phyloP scores from a whole-genome alignment of 2,797 vertebrate genomes.

The Cossypha heuglini region DNA sequence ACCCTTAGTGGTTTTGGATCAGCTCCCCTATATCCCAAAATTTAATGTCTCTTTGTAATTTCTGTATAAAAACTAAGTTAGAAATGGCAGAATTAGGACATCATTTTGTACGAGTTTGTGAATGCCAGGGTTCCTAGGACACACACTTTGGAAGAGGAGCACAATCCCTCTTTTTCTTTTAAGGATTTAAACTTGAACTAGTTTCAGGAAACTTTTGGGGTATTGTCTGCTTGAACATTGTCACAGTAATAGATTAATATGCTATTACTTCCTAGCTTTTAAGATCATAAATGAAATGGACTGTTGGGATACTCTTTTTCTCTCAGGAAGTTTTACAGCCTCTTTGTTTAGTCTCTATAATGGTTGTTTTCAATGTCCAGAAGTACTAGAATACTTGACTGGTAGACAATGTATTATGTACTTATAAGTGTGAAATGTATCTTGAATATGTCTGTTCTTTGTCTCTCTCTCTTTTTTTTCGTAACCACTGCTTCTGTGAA shows the following conservation, averaged over 20 bases:
- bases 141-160: background rate
- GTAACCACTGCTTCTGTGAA: background rate
- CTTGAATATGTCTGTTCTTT: conserved; percentile 1
- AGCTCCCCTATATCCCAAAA: background rate
- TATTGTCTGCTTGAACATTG: background rate
- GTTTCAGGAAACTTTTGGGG: background rate
- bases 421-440: background rate
- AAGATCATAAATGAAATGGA: background rate
- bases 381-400: background rate
- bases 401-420: background rate
- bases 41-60: background rate
- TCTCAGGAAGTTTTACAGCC: background rate
- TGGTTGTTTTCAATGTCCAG: background rate
- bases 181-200: background rate
- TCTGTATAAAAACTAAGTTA: background rate
- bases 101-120: background rate
- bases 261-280: background rate
- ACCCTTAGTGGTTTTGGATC: background rate
- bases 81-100: background rate
- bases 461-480: background rate
- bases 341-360: background rate
- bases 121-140: background rate
- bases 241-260: background rate
- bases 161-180: background rate
- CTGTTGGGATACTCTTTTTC: background rate